These are phyloP conservation scores for Gymnothorax javanicus DNA, from an alignment of 2,797 vertebrate species.

Conservation along the genomic window DNA sequence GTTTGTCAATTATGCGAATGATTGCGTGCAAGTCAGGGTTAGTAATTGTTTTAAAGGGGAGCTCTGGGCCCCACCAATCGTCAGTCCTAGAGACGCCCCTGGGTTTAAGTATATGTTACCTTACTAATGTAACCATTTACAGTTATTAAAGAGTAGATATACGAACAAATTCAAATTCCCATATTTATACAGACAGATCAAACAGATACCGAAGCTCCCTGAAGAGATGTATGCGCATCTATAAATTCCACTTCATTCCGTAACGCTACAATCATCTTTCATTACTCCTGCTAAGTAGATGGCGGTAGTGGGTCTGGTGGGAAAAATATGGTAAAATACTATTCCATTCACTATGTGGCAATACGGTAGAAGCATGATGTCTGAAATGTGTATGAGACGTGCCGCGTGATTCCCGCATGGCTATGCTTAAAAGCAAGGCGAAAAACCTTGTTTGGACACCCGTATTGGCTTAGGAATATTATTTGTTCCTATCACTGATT, in stretches of 20 bases:
- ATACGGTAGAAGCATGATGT: constrained; percentile 69
- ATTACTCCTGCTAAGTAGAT: not conserved
- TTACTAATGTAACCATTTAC: not conserved
- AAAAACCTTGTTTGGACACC: not conserved
- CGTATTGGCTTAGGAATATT: not conserved
- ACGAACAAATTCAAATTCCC: not conserved
- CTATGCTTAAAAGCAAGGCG: not conserved
- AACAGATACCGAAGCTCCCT: too few relatives aligned
- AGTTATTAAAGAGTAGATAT: not conserved
- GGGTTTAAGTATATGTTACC: not conserved
- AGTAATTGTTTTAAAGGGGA: too few relatives aligned
- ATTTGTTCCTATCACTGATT: not conserved
- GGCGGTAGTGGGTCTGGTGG: not conserved
- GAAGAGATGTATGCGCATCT: too few relatives aligned
- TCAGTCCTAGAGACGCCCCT: too few relatives aligned
- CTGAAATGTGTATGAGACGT: not conserved
- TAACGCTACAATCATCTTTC: not conserved
- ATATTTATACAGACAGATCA: too few relatives aligned
- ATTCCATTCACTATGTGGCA: not conserved
- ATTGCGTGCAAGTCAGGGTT: too few relatives aligned
- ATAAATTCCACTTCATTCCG: too few relatives aligned
- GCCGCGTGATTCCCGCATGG: not conserved
- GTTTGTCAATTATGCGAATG: too few relatives aligned
- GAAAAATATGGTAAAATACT: not conserved
- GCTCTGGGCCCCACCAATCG: too few relatives aligned